Conservation (phyloP, 92 coral and sea anemone species). For the Chrysogorgia sp. region DNA sequence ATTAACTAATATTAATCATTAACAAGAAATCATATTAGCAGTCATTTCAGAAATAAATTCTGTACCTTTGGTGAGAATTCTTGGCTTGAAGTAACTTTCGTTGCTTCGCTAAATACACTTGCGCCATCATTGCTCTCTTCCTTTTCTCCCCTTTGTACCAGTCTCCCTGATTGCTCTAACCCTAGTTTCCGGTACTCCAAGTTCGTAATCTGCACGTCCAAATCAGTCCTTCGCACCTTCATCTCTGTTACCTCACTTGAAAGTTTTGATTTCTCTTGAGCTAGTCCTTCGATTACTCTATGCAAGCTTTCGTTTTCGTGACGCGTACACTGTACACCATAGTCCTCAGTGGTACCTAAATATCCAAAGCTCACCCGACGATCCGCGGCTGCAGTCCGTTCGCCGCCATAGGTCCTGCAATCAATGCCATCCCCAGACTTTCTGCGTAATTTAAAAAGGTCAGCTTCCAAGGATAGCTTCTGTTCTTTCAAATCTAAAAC, state of each 20-base stretch:
- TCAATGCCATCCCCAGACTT: conserved; percentile 45
- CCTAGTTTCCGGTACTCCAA: conserved; percentile 75
- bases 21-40: too few species aligned
- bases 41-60: not conserved
- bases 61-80: conserved; percentile 2
- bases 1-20: too few species aligned
- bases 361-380: conserved; percentile 1
- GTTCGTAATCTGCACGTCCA: conserved; percentile 74
- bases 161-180: conserved; percentile 56
- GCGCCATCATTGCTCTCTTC: conserved; percentile 12
- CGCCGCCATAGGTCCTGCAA: not conserved
- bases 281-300: conserved; percentile 13
- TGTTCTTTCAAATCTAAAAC: conserved; percentile 17
- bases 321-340: not conserved
- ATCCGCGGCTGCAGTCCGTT: not conserved
- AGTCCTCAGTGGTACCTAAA: not conserved
- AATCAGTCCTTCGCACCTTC: conserved; percentile 64
- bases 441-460: conserved; percentile 31
- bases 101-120: conserved; percentile 1
- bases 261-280: conserved; percentile 65
- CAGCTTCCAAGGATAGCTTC: conserved; percentile 16
- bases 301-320: conserved; percentile 9
- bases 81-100: not conserved
- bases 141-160: conserved; percentile 23
- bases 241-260: conserved; percentile 75